A percentile compares a stretch with the other conserved stretches of the same genome.
These are phyloP conservation scores for Caenorhabditis sinica DNA, from an alignment of 2,888 invertebrate genomes.

Conservation along the genomic window DNA sequence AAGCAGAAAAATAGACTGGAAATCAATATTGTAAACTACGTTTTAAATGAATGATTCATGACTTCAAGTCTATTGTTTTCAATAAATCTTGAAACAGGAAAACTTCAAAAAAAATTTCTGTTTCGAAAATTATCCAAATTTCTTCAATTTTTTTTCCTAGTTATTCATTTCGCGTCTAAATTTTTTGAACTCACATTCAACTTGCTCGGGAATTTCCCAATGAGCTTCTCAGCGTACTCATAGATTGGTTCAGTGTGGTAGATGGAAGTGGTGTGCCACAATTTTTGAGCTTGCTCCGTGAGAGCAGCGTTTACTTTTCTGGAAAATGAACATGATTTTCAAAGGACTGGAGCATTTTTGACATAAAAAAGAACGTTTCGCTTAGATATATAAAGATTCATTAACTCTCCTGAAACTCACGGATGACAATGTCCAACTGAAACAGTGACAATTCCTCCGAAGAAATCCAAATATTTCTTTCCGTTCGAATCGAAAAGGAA, in stretches of 20 bases:
- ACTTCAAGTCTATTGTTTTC: background rate
- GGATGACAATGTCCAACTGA: constrained; percentile 98
- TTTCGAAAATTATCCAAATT: background rate
- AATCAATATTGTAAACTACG: too few species aligned
- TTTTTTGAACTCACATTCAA: constrained; percentile 88
- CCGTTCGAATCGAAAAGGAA: constrained; percentile 74
- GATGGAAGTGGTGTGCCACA: constrained; percentile 95
- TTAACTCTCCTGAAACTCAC: constrained; percentile 87
- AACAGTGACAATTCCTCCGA: constrained; percentile 97
- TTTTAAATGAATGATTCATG: too few species aligned
- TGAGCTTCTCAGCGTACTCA: constrained; percentile 92
- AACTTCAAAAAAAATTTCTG: background rate
- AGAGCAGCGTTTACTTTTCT: constrained; percentile 92
- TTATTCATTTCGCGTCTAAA: background rate
- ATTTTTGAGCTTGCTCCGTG: constrained; percentile 89
- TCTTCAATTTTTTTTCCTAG: background rate
- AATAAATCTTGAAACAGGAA: background rate
- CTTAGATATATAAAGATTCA: too few species aligned
- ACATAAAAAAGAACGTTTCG: too few species aligned
- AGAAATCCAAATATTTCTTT: constrained; percentile 92
- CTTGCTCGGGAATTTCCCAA: constrained; percentile 90
- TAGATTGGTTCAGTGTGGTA: constrained; percentile 94
- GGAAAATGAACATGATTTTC: too few species aligned
- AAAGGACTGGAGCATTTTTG: too few species aligned
- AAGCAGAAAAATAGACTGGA: too few species aligned